These are phyloP conservation scores for Otis tarda DNA, from an alignment of 2,113 vertebrate species.

Conservation along the genomic window DNA sequence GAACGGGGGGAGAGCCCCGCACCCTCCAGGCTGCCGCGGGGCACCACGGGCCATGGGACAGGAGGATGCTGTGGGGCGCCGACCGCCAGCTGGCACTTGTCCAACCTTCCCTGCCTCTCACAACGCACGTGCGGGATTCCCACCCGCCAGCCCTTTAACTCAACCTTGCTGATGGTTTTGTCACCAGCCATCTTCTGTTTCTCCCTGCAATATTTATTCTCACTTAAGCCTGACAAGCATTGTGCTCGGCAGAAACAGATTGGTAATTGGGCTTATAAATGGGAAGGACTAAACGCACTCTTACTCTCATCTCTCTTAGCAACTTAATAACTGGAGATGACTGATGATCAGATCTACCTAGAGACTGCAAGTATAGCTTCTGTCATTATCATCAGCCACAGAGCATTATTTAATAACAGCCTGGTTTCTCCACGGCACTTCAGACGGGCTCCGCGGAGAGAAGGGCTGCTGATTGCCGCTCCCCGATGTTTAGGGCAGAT, in stretches of 20 bases:
- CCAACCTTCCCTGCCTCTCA: background rate
- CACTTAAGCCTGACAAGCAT: background rate
- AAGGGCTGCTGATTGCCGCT: background rate
- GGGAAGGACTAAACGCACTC: background rate
- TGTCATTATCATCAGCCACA: background rate
- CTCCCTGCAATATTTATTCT: conserved; percentile 8
- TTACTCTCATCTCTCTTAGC: conserved; percentile 17
- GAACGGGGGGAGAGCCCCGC: fast-evolving
- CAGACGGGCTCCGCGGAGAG: background rate
- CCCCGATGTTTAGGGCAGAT: fast-evolving
- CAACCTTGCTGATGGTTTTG: background rate
- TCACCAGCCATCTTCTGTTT: background rate
- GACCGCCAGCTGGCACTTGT: fast-evolving
- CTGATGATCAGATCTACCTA: background rate
- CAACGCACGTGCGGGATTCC: background rate
- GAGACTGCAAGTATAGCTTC: background rate
- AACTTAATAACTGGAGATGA: conserved; percentile 8
- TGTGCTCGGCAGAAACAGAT: background rate
- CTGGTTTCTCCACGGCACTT: background rate
- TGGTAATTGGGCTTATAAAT: conserved; percentile 48
- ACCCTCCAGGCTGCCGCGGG: fast-evolving
- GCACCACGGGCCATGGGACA: fast-evolving
- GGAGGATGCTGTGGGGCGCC: background rate
- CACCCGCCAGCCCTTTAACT: background rate
- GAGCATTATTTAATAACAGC: background rate